phyloP scores from a whole-genome alignment of 2,113 vertebrate species.

The Marmota flaviventris region DNA sequence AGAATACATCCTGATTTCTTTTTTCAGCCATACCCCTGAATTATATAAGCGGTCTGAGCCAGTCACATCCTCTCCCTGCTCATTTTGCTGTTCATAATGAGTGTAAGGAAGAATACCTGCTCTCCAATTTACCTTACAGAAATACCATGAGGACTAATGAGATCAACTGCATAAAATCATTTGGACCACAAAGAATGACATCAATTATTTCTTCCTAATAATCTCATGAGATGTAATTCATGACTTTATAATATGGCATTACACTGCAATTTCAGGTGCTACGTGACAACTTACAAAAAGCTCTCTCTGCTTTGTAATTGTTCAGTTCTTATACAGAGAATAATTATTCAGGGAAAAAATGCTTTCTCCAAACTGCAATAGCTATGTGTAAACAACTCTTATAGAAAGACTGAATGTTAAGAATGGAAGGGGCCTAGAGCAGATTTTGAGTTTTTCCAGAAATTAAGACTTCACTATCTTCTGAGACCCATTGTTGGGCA shows the following conservation, averaged over 20 bases:
- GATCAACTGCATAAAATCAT: constrained; percentile 21
- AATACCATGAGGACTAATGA: neutral
- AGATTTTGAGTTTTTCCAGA: neutral
- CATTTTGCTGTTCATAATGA: constrained; percentile 1
- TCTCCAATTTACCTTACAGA: neutral
- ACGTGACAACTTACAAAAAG: constrained; percentile 45
- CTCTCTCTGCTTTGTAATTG: neutral
- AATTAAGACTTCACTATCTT: neutral
- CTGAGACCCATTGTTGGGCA: neutral
- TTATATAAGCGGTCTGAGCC: neutral
- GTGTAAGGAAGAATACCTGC: neutral
- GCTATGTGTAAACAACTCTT: neutral
- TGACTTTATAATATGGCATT: neutral
- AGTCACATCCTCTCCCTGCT: neutral
- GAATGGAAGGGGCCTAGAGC: neutral
- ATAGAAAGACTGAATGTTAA: neutral
- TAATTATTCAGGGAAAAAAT: neutral
- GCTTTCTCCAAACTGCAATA: neutral
- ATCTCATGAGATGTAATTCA: constrained; percentile 55
- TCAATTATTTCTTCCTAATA: constrained; percentile 63
- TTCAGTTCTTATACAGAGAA: neutral
- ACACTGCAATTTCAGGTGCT: neutral
- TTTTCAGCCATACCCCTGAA: neutral
- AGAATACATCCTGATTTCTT: neutral
- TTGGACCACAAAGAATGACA: constrained; percentile 54